These are phyloP conservation scores for Leptobrachium leishanense DNA, from an alignment of 2,113 vertebrate species.

Conservation along the genomic window DNA sequence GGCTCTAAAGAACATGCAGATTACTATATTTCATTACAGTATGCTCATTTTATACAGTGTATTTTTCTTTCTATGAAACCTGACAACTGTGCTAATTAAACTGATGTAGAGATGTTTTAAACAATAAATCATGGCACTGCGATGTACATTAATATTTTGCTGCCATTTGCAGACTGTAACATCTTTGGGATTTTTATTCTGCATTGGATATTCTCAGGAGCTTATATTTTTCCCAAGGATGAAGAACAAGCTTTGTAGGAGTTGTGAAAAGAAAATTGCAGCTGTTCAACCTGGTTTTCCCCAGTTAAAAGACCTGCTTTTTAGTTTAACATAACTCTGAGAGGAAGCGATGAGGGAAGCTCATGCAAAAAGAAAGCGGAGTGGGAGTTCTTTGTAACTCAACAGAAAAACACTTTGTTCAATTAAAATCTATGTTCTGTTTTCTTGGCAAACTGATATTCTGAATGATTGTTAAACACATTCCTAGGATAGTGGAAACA, in stretches of 20 bases:
- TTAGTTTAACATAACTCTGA: constrained; percentile 32
- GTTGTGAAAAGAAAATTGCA: constrained; percentile 44
- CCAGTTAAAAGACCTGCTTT: constrained; percentile 40
- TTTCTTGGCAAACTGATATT: background rate
- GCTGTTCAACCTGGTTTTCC: constrained; percentile 39
- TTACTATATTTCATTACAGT: background rate
- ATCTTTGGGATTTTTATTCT: constrained; percentile 27
- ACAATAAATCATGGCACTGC: background rate
- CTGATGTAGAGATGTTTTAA: background rate
- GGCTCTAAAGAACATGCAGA: background rate
- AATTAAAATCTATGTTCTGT: constrained; percentile 5
- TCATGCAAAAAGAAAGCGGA: background rate
- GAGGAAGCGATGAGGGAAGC: background rate
- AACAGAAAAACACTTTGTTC: constrained; percentile 33
- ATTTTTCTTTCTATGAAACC: constrained; percentile 1
- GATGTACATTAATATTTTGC: background rate
- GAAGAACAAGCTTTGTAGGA: constrained; percentile 36
- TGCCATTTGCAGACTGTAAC: constrained; percentile 17
- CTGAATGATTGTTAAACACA: background rate
- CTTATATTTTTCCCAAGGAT: constrained; percentile 12
- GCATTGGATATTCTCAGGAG: constrained; percentile 11
- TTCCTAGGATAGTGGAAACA: background rate
- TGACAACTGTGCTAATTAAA: constrained; percentile 19
- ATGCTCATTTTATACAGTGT: constrained; percentile 10
- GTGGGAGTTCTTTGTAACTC: constrained; percentile 16